phyloP scores from a whole-genome alignment of 2,888 invertebrate genomes.

The Hirtodrosophila trivittata region DNA sequence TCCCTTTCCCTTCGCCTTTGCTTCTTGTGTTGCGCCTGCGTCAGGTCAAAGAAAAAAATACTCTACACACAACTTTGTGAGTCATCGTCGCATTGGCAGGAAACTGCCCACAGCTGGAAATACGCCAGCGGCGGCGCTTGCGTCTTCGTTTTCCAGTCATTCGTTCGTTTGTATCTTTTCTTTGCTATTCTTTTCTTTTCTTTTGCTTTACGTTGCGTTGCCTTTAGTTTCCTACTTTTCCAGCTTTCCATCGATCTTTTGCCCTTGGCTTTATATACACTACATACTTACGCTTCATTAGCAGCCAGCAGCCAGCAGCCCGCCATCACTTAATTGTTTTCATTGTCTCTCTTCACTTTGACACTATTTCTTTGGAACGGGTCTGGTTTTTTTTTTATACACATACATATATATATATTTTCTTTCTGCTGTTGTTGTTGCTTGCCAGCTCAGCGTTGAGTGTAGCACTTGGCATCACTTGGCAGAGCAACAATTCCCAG shows the following conservation, averaged over 20 bases:
- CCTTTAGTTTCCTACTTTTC: slow-evolving; percentile 19
- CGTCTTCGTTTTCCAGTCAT: slow-evolving; percentile 37
- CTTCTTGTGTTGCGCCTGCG: slow-evolving; percentile 22
- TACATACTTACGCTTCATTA: slow-evolving; percentile 55
- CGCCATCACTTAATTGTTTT: slow-evolving; percentile 54
- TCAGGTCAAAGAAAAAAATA: slow-evolving; percentile 9
- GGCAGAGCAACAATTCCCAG: slow-evolving; percentile 28
- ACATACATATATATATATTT: no score
- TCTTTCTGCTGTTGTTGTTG: slow-evolving; percentile 3
- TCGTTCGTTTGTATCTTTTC: slow-evolving; percentile 25
- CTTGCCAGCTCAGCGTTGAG: slow-evolving; percentile 16
- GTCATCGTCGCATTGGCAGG: slow-evolving; percentile 57
- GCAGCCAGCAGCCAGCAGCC: slow-evolving; percentile 43
- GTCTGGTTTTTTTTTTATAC: slow-evolving; percentile 14
- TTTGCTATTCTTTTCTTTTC: slow-evolving; percentile 4
- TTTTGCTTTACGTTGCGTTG: not conserved
- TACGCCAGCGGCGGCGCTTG: slow-evolving; percentile 36
- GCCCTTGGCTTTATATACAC: slow-evolving; percentile 44
- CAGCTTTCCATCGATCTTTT: slow-evolving; percentile 52
- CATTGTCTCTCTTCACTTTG: slow-evolving; percentile 55
- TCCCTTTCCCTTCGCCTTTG: slow-evolving; percentile 21
- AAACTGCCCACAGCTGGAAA: slow-evolving; percentile 51
- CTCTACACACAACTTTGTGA: slow-evolving; percentile 39
- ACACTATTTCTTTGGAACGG: slow-evolving; percentile 48
- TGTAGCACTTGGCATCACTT: slow-evolving; percentile 27